Evolutionary conservation across 2,113 vertebrate genomes (phyloP).

Genomic region (Dinomys branickii): DNA sequence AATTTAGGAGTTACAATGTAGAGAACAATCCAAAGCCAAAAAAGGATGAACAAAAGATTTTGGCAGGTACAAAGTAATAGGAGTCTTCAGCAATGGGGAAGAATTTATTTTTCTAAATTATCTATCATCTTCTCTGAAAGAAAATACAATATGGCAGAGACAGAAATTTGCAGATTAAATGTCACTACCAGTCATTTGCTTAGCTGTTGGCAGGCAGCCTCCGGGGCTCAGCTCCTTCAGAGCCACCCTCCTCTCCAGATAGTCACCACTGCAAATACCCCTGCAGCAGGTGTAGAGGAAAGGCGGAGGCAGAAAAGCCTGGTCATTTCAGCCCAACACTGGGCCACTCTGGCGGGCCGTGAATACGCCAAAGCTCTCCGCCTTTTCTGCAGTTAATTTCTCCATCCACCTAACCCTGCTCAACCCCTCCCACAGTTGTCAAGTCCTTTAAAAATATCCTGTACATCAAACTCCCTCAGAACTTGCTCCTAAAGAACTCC

Average conservation of each 20-base stretch:
- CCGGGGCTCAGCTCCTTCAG: neutral
- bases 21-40: neutral
- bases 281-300: neutral
- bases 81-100: neutral
- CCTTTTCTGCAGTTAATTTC: neutral
- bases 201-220: no score
- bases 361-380: neutral
- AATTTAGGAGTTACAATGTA: neutral
- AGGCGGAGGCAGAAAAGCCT: neutral
- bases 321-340: neutral
- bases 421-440: neutral
- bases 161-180: neutral
- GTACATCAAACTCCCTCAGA: neutral
- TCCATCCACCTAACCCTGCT: neutral
- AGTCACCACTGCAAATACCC: neutral
- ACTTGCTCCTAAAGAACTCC: neutral
- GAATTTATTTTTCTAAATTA: neutral
- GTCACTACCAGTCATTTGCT: no score
- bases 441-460: constrained; percentile 23
- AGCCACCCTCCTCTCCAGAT: neutral
- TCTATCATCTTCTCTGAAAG: neutral
- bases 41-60: neutral
- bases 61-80: neutral
- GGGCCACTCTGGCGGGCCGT: neutral
- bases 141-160: neutral